A percentile compares a stretch with the other conserved stretches of the same genome.
These are phyloP conservation scores for Epirrhoe tristata DNA, from an alignment of 2,888 invertebrate species.

Conservation along the genomic window DNA sequence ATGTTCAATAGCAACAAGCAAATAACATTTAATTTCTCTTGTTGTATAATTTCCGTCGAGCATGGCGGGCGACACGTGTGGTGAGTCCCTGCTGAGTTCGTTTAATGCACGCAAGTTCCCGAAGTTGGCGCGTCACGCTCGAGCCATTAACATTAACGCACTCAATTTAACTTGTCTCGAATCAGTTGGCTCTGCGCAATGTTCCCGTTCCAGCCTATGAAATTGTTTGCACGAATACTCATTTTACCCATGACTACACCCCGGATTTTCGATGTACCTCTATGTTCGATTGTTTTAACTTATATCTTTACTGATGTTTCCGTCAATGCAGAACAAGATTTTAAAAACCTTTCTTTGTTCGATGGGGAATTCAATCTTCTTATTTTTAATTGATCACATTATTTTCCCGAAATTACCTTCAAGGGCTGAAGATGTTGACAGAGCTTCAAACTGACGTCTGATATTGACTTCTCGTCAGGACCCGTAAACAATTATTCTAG, in stretches of 20 bases:
- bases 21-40: no score
- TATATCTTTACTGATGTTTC: no score
- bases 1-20: no score
- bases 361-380: not conserved
- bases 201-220: not conserved
- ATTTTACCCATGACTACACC: not conserved
- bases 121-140: constrained; percentile 8
- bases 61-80: no score
- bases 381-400: not conserved
- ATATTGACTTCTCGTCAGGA: constrained; percentile 14
- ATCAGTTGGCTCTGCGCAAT: constrained; percentile 10
- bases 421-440: constrained; percentile 13
- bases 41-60: no score
- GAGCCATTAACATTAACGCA: constrained; percentile 30
- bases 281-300: no score
- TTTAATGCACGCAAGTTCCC: not conserved
- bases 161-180: constrained; percentile 28
- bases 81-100: no score
- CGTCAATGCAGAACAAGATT: no score
- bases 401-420: constrained; percentile 8
- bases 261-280: no score
- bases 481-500: constrained; percentile 1
- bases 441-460: constrained; percentile 10
- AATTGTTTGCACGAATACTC: not conserved
- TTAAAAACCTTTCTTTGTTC: not conserved